Evolutionary conservation across 2,888 invertebrate species (phyloP).

Genomic region (Chromoteleia sp.): DNA sequence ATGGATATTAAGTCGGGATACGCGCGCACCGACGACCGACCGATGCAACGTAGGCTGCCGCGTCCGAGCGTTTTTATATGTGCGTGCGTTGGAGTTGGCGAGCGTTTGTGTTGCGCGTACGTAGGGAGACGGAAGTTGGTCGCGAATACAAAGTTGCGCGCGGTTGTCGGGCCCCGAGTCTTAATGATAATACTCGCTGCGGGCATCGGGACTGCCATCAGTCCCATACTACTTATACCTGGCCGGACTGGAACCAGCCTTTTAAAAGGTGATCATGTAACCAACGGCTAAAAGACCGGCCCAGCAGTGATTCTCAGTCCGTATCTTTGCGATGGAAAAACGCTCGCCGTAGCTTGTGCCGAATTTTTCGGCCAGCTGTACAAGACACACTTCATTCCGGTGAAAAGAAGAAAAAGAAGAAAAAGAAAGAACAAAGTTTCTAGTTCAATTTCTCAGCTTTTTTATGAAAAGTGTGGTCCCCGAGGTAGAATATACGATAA

Average conservation of each 20-base stretch:
- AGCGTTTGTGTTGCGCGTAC: neutral
- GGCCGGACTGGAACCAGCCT: slow-evolving; percentile 59
- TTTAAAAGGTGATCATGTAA: slow-evolving; percentile 63
- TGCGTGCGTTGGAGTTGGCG: neutral
- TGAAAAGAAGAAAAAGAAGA: no score
- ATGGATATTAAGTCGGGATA: slow-evolving; percentile 47
- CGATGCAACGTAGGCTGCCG: slow-evolving; percentile 13
- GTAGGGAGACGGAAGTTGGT: slow-evolving; percentile 29
- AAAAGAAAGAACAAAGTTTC: no score
- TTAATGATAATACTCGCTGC: slow-evolving; percentile 69
- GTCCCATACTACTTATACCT: slow-evolving; percentile 63
- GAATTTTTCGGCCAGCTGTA: no score
- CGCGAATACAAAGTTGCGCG: slow-evolving; percentile 51
- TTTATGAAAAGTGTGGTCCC: no score
- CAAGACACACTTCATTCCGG: no score
- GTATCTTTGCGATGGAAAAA: neutral
- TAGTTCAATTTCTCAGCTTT: no score
- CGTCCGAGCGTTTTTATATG: neutral
- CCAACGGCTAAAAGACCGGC: slow-evolving; percentile 55
- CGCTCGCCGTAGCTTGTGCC: no score
- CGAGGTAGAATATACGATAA: no score
- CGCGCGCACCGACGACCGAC: slow-evolving; percentile 34
- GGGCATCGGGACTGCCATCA: slow-evolving; percentile 64
- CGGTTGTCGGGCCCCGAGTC: slow-evolving; percentile 53
- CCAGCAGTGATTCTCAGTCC: slow-evolving; percentile 59